Conservation (phyloP, 2,113 vertebrate genomes). For the Butorides virescens region DNA sequence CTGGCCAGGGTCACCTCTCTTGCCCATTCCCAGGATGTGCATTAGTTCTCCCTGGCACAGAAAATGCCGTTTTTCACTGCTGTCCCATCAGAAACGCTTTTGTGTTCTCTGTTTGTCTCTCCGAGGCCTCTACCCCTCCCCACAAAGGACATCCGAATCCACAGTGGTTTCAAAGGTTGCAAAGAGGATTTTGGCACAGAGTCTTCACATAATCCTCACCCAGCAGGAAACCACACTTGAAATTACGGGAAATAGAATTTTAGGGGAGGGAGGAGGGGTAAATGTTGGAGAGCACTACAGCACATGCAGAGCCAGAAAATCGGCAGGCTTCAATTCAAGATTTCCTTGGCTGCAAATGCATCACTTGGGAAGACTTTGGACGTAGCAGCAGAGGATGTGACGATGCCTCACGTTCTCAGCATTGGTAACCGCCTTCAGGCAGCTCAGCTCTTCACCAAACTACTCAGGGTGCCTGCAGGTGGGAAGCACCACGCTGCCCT, state of each 20-base stretch:
- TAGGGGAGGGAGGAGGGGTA: background rate
- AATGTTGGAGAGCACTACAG: background rate
- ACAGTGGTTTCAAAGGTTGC: background rate
- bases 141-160: background rate
- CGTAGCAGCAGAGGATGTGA: accelerated
- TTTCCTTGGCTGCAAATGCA: background rate
- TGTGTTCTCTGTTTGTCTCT: accelerated
- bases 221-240: background rate
- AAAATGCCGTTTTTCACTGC: background rate
- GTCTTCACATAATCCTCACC: background rate
- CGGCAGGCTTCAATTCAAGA: background rate
- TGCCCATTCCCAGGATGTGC: background rate
- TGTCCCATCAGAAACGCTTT: accelerated
- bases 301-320: background rate
- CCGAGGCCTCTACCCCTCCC: background rate
- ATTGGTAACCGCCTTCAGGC: background rate
- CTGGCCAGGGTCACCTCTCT: accelerated
- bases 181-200: background rate
- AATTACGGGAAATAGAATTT: background rate
- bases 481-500: background rate
- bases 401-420: background rate
- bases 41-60: background rate
- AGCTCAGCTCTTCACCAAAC: background rate
- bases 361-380: background rate
- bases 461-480: background rate